Percentiles rank a stretch among this genome's conserved stretches.
Conservation (phyloP, 2,797 vertebrate genomes). For the Bucorvus abyssinicus region DNA sequence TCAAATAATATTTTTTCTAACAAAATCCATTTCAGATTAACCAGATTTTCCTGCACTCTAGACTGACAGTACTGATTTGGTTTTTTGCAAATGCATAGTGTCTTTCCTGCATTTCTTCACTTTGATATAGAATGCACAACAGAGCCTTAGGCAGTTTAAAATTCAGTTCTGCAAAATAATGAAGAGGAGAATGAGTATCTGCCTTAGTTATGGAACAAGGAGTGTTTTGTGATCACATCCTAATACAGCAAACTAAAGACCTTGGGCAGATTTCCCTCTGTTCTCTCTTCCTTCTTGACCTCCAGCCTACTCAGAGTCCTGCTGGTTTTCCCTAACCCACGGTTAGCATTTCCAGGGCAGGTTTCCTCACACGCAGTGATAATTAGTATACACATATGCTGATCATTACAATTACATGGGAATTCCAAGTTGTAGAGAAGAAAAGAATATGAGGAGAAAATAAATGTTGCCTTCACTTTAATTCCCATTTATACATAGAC, state of each 20-base stretch:
- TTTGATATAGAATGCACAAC: neutral
- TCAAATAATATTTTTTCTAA: neutral
- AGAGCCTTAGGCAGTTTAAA: neutral
- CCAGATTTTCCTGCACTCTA: neutral
- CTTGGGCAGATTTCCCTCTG: neutral
- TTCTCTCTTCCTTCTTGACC: neutral
- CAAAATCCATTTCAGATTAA: slow-evolving; percentile 10
- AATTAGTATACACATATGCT: rapidly evolving
- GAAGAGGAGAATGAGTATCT: neutral
- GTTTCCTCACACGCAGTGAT: neutral
- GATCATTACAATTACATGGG: neutral
- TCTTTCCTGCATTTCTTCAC: neutral
- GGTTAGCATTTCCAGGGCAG: neutral
- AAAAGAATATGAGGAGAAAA: neutral
- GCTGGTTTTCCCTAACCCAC: neutral
- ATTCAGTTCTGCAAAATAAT: neutral
- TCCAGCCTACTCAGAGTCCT: neutral
- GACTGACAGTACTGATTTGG: neutral
- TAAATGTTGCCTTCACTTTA: neutral
- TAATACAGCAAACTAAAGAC: neutral
- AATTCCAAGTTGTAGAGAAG: neutral
- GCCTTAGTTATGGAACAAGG: neutral
- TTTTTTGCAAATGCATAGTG: neutral
- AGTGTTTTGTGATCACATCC: neutral
- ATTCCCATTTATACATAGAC: neutral